Conservation (phyloP, 2,888 invertebrate genomes). For the Rhagonycha fulva region DNA sequence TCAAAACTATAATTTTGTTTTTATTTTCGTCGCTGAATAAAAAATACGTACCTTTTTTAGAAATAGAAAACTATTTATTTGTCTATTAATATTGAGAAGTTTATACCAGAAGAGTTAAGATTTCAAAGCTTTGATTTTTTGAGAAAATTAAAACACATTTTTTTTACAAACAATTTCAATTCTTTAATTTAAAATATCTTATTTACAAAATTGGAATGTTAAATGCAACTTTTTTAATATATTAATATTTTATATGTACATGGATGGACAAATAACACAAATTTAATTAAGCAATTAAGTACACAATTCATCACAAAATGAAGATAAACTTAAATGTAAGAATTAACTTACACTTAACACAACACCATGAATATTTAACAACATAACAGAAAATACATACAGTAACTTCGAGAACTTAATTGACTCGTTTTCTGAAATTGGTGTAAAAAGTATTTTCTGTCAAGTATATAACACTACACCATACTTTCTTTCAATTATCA, state of each 20-base stretch:
- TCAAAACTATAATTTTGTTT: not conserved
- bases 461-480: not conserved
- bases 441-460: not conserved
- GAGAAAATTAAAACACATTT: not conserved
- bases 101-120: too few species aligned
- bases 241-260: constrained; percentile 23
- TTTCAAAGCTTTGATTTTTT: too few species aligned
- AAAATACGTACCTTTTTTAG: not conserved
- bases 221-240: constrained; percentile 18
- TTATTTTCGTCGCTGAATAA: not conserved
- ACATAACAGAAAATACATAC: not conserved
- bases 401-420: not conserved
- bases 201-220: constrained; percentile 26
- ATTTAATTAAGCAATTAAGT: not conserved
- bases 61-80: not conserved
- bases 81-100: not conserved
- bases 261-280: constrained; percentile 10
- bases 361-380: not conserved
- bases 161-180: constrained; percentile 8
- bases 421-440: not conserved
- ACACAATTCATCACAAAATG: not conserved
- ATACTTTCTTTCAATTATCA: not conserved
- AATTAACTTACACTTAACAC: not conserved
- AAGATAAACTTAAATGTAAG: not conserved
- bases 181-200: constrained; percentile 26